Evolutionary conservation across 2,797 vertebrate genomes (phyloP), one percentile per base, ranked within the genome.

Genomic region (Trachops cirrhosus): DNA sequence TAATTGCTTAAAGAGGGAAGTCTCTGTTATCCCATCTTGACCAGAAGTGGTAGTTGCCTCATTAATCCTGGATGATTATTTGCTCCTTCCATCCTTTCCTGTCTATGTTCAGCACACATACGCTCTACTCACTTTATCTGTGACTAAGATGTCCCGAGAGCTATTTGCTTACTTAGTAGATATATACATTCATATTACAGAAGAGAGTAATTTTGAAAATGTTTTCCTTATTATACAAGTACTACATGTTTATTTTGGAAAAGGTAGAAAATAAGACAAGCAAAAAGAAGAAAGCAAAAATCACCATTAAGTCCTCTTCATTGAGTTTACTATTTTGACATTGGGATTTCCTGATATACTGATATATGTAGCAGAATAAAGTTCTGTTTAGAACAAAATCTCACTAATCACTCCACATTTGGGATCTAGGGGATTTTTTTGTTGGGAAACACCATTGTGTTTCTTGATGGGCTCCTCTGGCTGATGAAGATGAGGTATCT

Each of bases 201-300:
- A 97, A 5, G 16, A 90, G 50, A 88, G 70, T n/a, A 85, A 59
- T 86, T 71, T 79, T 83, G 22, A 77, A 73, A 70, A 39, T 50
- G 9, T 83, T 84, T 70, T 68, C 6, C 18, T 68, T 90, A 70
- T 86, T 95, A 64, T 3, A 59, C 7, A 92, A 94, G 4, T 41
- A 57, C 6, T 52, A 52, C 3, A 26, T 73, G 2, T 21, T 90
- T 87, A 80, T 74, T 96, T 94, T 59, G 16, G 29, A 67, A 90
- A 84, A 92, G 79, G n/a, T 64, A 77, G 50, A 77, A 95, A 88
- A 26, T 62, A 48, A 86, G 18, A 34, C 91, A 34, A 90, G 9
- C 44, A 73, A 87, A 88, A 74, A 74, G 21, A 95, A 71, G 21
- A 80, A 89, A 85, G 46, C 32, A 67, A 70, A 94, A 88, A 57